Conservation (phyloP, 2,888 invertebrate genomes). For the Andrena dorsata region DNA sequence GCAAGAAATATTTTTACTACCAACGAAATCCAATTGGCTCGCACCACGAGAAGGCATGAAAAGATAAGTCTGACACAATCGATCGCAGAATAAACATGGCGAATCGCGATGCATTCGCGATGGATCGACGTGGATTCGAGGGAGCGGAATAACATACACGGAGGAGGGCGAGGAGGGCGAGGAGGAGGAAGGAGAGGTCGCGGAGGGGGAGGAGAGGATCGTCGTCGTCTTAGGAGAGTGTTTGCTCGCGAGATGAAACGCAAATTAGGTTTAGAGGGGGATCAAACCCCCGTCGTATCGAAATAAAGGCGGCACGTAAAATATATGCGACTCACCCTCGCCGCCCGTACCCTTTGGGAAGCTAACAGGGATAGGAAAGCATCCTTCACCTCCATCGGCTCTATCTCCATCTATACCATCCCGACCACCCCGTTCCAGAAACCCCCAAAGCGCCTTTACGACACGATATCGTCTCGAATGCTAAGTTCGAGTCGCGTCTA, state of each 20-base stretch:
- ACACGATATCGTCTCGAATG: background rate
- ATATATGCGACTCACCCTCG: conserved; percentile 74
- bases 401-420: conserved; percentile 37
- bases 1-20: background rate
- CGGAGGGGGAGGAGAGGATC: conserved; percentile 24
- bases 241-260: conserved; percentile 83
- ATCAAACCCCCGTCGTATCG: conserved; percentile 81
- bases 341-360: conserved; percentile 72
- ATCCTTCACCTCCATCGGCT: conserved; percentile 45
- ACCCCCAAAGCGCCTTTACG: conserved; percentile 50
- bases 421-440: conserved; percentile 27
- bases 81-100: conserved; percentile 3
- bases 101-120: conserved; percentile 16
- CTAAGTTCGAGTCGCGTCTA: conserved; percentile 21
- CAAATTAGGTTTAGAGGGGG: conserved; percentile 83
- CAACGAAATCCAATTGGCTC: background rate
- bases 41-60: background rate
- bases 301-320: conserved; percentile 82
- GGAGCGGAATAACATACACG: conserved; percentile 27
- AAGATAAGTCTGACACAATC: background rate
- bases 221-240: conserved; percentile 71
- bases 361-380: conserved; percentile 42
- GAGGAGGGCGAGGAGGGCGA: conserved; percentile 39
- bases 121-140: conserved; percentile 17
- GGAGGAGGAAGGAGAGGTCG: background rate